These are phyloP conservation scores for Mactra quadrangularis DNA, from an alignment of 1,140 invertebrate genomes.

Conservation along the genomic window DNA sequence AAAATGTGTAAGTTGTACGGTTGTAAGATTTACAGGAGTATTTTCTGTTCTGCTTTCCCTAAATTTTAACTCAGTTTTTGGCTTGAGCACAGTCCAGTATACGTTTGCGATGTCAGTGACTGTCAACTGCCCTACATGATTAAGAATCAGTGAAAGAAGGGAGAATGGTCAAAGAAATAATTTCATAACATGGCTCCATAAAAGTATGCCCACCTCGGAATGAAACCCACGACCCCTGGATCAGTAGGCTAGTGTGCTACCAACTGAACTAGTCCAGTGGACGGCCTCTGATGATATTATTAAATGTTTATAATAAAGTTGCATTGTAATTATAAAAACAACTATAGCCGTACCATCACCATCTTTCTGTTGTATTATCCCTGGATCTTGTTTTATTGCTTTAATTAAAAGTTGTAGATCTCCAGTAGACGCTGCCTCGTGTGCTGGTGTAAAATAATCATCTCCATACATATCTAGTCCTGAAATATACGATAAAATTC, in stretches of 20 bases:
- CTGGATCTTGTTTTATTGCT: slow-evolving; percentile 74
- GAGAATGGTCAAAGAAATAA: too few relatives aligned
- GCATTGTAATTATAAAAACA: not conserved
- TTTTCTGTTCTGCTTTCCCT: not conserved
- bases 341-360: slow-evolving; percentile 66
- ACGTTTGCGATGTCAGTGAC: too few relatives aligned
- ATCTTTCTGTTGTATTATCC: slow-evolving; percentile 73
- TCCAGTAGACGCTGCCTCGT: slow-evolving; percentile 73
- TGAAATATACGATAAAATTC: not conserved
- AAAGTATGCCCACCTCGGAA: too few relatives aligned
- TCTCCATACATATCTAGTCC: slow-evolving; percentile 64
- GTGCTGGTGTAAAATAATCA: slow-evolving; percentile 59
- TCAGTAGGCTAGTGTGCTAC: too few relatives aligned
- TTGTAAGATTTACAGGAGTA: not conserved
- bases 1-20: too few relatives aligned
- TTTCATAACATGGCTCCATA: too few relatives aligned
- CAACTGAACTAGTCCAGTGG: too few relatives aligned
- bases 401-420: slow-evolving; percentile 67
- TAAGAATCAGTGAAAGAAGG: too few relatives aligned
- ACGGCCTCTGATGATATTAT: not conserved
- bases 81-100: too few relatives aligned
- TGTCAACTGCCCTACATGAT: too few relatives aligned
- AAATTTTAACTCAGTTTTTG: not conserved
- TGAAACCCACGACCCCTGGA: too few relatives aligned
- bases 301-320: not conserved